A percentile compares a stretch with the other conserved stretches of the same genome.
phyloP scores from a whole-genome alignment of 2,113 vertebrate species.

The Diphyllodes magnificus region DNA sequence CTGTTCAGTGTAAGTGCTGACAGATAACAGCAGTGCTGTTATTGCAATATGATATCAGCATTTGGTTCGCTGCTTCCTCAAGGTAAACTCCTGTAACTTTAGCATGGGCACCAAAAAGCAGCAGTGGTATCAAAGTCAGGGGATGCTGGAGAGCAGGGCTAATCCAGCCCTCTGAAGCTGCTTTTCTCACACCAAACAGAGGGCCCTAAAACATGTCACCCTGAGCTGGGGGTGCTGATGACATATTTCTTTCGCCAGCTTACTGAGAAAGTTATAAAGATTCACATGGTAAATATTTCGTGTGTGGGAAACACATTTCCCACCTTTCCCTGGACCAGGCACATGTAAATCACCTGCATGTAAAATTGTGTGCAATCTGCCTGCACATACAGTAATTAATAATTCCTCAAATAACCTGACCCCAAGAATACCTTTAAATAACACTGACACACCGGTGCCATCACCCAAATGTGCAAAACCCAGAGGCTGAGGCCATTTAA shows the following conservation, averaged over 20 bases:
- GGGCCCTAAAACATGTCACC: neutral
- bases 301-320: neutral
- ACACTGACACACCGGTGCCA: neutral
- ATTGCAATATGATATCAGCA: conserved; percentile 54
- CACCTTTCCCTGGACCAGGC: neutral
- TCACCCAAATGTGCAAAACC: neutral
- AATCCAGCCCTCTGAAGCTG: neutral
- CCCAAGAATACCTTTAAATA: neutral
- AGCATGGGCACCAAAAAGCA: conserved; percentile 31
- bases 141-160: neutral
- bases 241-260: neutral
- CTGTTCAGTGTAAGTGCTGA: conserved; percentile 69
- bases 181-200: neutral
- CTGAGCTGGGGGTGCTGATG: neutral
- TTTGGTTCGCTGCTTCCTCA: conserved; percentile 29
- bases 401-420: neutral
- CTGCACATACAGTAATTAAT: neutral
- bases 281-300: neutral
- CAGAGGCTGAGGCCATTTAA: neutral
- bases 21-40: conserved; percentile 65
- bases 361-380: neutral
- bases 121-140: neutral
- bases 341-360: neutral
- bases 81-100: conserved; percentile 44
- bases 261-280: neutral